A percentile compares a stretch with the other conserved stretches of the same genome.
Conservation (phyloP, 2,797 vertebrate genomes). For the Pseudochirops cupreus region DNA sequence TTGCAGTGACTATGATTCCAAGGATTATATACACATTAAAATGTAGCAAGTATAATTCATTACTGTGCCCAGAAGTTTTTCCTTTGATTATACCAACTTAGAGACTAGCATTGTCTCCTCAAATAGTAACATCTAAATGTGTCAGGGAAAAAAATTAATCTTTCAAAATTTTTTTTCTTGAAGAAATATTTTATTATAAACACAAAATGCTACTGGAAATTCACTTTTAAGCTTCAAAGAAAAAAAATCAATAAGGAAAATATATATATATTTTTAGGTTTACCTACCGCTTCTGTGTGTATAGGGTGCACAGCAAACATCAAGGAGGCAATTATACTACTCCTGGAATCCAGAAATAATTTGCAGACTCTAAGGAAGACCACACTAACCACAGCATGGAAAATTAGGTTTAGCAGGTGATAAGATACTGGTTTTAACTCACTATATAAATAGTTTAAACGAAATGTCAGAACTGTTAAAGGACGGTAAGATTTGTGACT, state of each 20-base stretch:
- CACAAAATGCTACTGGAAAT: neutral
- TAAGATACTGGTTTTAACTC: slow-evolving; percentile 96
- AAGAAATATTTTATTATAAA: slow-evolving; percentile 12
- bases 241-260: slow-evolving; percentile 15
- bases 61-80: neutral
- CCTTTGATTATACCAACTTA: neutral
- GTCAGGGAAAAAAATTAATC: neutral
- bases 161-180: slow-evolving; percentile 24
- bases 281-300: slow-evolving; percentile 98
- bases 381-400: slow-evolving; percentile 93
- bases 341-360: slow-evolving; percentile 92
- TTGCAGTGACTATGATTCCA: neutral
- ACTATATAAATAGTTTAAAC: slow-evolving; percentile 96
- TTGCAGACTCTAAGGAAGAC: slow-evolving; percentile 96
- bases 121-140: neutral
- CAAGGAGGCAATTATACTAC: slow-evolving; percentile 92
- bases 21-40: neutral
- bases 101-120: neutral
- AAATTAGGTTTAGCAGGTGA: slow-evolving; percentile 93
- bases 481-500: slow-evolving; percentile 99
- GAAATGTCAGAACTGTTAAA: slow-evolving; percentile 97
- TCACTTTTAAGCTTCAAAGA: neutral
- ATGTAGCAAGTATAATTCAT: neutral
- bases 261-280: neutral
- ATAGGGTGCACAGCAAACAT: slow-evolving; percentile 98